Evolutionary conservation across 2,113 vertebrate species (phyloP), one percentile per base, ranked within the genome.

Genomic region (Passerina amoena): DNA sequence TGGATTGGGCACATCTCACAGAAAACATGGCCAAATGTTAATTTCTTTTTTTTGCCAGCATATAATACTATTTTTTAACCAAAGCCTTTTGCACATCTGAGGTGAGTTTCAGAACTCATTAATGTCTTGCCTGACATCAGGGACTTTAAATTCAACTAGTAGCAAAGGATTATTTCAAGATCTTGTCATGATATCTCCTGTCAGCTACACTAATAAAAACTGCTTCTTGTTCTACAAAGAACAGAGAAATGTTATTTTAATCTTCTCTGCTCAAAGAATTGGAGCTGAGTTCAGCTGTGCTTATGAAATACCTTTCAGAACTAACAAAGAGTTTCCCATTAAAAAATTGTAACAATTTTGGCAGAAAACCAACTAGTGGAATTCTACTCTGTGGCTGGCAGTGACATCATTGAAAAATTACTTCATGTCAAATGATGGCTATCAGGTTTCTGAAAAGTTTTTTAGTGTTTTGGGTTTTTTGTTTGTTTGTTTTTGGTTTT

Each of bases 151-250:
- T 95, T 94, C 87, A 88, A 24, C 21, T 37, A 37, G 17, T 13
- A 63, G 30, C 18, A 88, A 84, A 40, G 25, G 64, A 91, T 90
- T 78, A 45, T 92, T 92, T 89, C 61, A 86, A 69, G 66, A 87
- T 68, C 45, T 86, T 69, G 50, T 79, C 14, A 2, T 83, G 76
- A 68, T 82, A 69, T 89, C 19, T 53, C 10, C 64, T 57, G 38
- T 81, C 77, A 96, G 11, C n/a, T 79, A 16, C 27, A 77, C 37
- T 12, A 35, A 19, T 89, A 35, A 80, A 92, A 89, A 4, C 35
- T 57, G 24, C 22, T 82, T 79, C 57, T 33, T 72, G 35, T 85
- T 90, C 54, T 91, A 57, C 25, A 72, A 87, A 85, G 70, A 69
- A n/a, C 25, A 50, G 2, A 87, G 45, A 86, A 79, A 71, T 48